Conservation (phyloP, 1,140 invertebrate species). For the Epicauta chinensis region DNA sequence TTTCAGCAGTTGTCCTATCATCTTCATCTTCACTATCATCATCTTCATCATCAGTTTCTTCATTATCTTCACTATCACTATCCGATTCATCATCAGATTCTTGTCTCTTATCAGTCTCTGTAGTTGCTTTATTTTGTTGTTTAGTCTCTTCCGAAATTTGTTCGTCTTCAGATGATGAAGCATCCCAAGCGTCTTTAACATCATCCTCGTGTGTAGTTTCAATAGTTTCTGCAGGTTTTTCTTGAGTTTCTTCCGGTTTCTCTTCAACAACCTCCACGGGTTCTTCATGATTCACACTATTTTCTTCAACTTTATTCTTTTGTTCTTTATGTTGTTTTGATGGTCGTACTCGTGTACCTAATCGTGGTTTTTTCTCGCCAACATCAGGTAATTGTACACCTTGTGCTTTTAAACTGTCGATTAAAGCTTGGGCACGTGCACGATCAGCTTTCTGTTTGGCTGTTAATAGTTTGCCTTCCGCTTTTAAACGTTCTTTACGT, state of each 20-base stretch:
- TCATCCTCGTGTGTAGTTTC: constrained; percentile 51
- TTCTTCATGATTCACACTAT: not conserved
- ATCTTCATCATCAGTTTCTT: constrained; percentile 39
- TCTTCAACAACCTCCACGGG: not conserved
- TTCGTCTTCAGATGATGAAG: constrained; percentile 58
- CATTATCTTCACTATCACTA: constrained; percentile 29
- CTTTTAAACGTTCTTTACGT: constrained; percentile 84
- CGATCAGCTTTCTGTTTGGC: constrained; percentile 88
- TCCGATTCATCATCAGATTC: constrained; percentile 51
- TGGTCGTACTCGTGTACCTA: constrained; percentile 66
- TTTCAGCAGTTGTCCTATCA: constrained; percentile 56
- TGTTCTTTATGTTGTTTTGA: constrained; percentile 60
- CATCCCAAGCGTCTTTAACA: constrained; percentile 80
- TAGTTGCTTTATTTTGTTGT: constrained; percentile 16
- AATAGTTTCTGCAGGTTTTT: too few species aligned
- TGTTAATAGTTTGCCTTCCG: constrained; percentile 90
- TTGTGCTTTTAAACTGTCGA: constrained; percentile 82
- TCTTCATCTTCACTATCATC: constrained; percentile 49
- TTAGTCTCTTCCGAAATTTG: constrained; percentile 51
- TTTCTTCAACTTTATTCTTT: constrained; percentile 11
- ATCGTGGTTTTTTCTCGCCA: constrained; percentile 63
- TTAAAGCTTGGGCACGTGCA: constrained; percentile 76
- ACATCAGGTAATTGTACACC: constrained; percentile 64
- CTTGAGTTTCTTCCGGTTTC: not conserved
- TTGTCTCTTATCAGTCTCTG: constrained; percentile 38